These are phyloP conservation scores for Malacoctenus gilli DNA, from an alignment of 2,797 vertebrate genomes.

Conservation along the genomic window DNA sequence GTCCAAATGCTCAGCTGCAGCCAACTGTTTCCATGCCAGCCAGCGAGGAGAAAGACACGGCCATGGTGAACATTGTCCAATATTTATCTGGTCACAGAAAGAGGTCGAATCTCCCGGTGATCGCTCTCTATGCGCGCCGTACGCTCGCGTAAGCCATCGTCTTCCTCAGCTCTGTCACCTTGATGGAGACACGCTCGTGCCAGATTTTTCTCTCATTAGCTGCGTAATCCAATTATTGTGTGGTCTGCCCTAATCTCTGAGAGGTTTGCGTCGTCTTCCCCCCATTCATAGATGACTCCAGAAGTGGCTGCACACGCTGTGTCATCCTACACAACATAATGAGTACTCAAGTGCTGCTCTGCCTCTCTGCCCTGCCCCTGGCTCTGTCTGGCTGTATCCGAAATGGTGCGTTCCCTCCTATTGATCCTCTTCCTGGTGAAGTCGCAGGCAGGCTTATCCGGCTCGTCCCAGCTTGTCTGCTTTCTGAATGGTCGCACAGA, in stretches of 20 bases:
- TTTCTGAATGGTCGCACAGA: constrained; percentile 77
- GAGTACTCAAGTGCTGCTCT: constrained; percentile 70
- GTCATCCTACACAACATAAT: constrained; percentile 68
- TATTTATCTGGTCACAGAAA: constrained; percentile 22
- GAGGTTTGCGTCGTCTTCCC: constrained; percentile 36
- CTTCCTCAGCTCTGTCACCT: constrained; percentile 39
- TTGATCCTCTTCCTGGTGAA: constrained; percentile 80
- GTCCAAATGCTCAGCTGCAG: constrained; percentile 68
- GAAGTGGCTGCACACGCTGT: constrained; percentile 58
- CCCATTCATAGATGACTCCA: constrained; percentile 53
- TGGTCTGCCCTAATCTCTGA: constrained; percentile 49
- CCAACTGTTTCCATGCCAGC: constrained; percentile 66
- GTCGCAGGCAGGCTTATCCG: constrained; percentile 75
- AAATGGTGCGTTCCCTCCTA: constrained; percentile 80
- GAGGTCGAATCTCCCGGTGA: not conserved
- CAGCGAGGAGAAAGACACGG: constrained; percentile 27
- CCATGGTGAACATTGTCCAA: constrained; percentile 40
- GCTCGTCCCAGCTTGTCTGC: constrained; percentile 75
- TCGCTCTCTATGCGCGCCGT: constrained; percentile 8
- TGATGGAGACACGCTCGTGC: constrained; percentile 37
- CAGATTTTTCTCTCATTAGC: constrained; percentile 57
- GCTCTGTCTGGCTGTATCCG: constrained; percentile 76
- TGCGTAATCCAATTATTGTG: constrained; percentile 64
- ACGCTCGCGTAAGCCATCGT: constrained; percentile 8
- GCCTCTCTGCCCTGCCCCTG: constrained; percentile 71